Conservation (phyloP, 2,888 invertebrate genomes). For the Electrophaes corylata region DNA sequence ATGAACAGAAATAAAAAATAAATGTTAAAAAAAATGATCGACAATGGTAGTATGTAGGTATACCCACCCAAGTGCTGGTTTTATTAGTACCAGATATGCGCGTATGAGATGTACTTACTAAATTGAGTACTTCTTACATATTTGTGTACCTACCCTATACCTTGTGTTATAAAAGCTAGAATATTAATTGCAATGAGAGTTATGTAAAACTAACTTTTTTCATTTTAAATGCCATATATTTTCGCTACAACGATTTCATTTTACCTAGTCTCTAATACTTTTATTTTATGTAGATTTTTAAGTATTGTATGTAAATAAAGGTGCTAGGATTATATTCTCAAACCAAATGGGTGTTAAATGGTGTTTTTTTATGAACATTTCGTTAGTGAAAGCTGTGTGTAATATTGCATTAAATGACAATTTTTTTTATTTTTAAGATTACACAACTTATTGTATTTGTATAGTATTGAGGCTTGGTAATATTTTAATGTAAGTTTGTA, state of each 20-base stretch:
- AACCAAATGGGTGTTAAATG: slow-evolving; percentile 42
- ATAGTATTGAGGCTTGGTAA: not conserved
- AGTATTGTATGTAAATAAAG: slow-evolving; percentile 59
- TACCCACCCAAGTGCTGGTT: too few relatives aligned
- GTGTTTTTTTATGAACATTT: slow-evolving; percentile 18
- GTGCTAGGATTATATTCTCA: slow-evolving; percentile 59
- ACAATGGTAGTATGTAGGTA: too few relatives aligned
- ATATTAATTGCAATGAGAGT: not conserved
- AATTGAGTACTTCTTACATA: not conserved
- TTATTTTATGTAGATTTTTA: slow-evolving; percentile 46
- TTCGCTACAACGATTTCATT: slow-evolving; percentile 64
- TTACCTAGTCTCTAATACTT: slow-evolving; percentile 61
- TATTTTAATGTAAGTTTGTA: not conserved
- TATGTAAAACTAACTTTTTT: slow-evolving; percentile 13
- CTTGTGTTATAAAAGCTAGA: not conserved
- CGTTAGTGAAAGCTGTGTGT: slow-evolving; percentile 6
- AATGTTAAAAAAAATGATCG: too few relatives aligned
- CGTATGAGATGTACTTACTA: too few relatives aligned
- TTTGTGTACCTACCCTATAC: not conserved
- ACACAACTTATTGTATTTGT: not conserved
- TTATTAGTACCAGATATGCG: too few relatives aligned
- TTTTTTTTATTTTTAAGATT: not conserved
- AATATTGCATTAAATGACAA: slow-evolving; percentile 25
- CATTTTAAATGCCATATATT: slow-evolving; percentile 53
- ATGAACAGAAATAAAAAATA: too few relatives aligned